phyloP scores from a whole-genome alignment of 2,888 invertebrate species.

The Ashinkailepas kermadecensis region DNA sequence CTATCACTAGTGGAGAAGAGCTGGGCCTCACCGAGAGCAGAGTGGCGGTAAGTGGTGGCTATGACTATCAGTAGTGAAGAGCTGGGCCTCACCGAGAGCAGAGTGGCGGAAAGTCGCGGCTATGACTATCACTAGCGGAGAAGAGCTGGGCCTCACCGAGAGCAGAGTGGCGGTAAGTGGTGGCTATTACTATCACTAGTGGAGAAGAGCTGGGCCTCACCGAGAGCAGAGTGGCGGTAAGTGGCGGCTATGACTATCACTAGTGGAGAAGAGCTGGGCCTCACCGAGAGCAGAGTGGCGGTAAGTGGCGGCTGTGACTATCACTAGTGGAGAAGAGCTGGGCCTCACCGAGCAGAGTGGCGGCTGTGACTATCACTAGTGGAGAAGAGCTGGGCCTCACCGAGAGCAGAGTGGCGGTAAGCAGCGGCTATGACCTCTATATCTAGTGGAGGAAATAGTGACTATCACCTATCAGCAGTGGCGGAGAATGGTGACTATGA shows the following conservation, averaged over 20 bases:
- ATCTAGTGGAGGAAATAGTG: no score
- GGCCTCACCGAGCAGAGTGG: conserved; percentile 93
- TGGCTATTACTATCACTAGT: no score
- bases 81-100: conserved; percentile 92
- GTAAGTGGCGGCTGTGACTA: conserved; percentile 82
- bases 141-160: conserved; percentile 89
- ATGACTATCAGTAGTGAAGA: conserved; percentile 58
- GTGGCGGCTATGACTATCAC: conserved; percentile 72
- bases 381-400: conserved; percentile 76
- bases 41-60: conserved; percentile 85
- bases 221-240: conserved; percentile 96
- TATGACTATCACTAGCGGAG: conserved; percentile 48
- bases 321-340: conserved; percentile 55
- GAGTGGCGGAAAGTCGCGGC: conserved; percentile 81
- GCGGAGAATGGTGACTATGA: no score
- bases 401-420: conserved; percentile 95
- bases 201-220: conserved; percentile 72
- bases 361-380: conserved; percentile 48
- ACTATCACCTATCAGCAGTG: conserved; percentile 52
- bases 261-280: conserved; percentile 61
- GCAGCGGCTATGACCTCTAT: no score
- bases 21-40: conserved; percentile 63
- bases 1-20: no score
- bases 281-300: conserved; percentile 97
- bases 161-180: conserved; percentile 84